A percentile compares a stretch with the other conserved stretches of the same genome.
phyloP scores from a whole-genome alignment of 2,113 vertebrate genomes.

The Limnothrissa miodon region DNA sequence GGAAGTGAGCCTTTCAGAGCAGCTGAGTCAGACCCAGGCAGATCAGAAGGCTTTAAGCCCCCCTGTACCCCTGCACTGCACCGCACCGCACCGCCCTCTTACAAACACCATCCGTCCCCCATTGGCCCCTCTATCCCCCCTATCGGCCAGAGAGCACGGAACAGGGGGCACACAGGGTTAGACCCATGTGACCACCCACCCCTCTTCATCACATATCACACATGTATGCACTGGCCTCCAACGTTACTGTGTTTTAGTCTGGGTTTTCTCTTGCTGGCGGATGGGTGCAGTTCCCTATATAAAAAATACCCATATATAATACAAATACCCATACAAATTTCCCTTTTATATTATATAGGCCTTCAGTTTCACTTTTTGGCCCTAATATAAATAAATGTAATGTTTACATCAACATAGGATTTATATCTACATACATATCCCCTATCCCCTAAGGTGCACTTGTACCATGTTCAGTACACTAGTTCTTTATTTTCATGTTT shows the following conservation, averaged over 20 bases:
- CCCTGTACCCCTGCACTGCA: background rate
- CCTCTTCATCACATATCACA: background rate
- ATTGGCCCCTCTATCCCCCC: background rate
- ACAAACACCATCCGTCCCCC: too few relatives aligned
- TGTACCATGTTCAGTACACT: too few relatives aligned
- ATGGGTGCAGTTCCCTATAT: background rate
- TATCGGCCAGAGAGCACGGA: background rate
- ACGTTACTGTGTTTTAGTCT: background rate
- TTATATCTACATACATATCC: too few relatives aligned
- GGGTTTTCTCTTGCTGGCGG: background rate
- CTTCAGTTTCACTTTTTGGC: background rate
- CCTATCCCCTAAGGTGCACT: too few relatives aligned
- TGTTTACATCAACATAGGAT: background rate
- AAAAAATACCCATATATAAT: too few relatives aligned
- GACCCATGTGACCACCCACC: background rate
- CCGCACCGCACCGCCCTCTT: background rate
- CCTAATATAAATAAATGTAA: too few relatives aligned
- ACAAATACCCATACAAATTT: too few relatives aligned
- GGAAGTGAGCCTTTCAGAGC: constrained; percentile 6
- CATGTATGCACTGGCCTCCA: background rate
- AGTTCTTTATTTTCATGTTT: too few relatives aligned
- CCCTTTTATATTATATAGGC: too few relatives aligned
- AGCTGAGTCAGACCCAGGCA: constrained; percentile 11
- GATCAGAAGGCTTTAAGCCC: constrained; percentile 16
- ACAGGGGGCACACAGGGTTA: background rate